Evolutionary conservation across 2,113 vertebrate genomes (phyloP).

Genomic region (Delphinapterus leucas): DNA sequence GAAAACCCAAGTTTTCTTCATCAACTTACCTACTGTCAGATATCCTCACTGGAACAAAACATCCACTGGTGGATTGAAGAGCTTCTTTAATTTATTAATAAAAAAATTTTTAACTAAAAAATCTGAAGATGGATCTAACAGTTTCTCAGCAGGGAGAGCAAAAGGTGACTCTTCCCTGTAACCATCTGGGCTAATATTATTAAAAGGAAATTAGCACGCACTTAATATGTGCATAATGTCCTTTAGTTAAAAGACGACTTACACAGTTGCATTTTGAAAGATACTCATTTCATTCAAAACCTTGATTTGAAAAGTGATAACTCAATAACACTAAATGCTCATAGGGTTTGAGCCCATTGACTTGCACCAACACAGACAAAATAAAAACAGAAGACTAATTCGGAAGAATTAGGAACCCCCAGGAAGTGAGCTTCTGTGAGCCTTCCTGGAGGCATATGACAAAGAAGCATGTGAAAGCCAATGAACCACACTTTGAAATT

Average conservation of each 20-base stretch:
- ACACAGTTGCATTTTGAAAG: not conserved
- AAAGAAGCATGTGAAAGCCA: not conserved
- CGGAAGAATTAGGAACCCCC: not conserved
- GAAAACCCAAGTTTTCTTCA: slow-evolving; percentile 27
- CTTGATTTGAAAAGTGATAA: not conserved
- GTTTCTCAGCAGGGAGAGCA: not conserved
- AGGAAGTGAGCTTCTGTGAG: not conserved
- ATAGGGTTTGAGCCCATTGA: not conserved
- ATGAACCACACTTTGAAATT: not conserved
- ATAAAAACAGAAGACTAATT: not conserved
- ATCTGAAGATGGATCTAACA: not conserved
- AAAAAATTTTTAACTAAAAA: not conserved
- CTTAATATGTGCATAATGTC: slow-evolving; percentile 11
- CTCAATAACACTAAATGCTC: not conserved
- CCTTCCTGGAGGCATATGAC: not conserved
- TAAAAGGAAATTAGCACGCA: not conserved
- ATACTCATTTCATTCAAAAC: not conserved
- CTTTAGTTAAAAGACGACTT: slow-evolving; percentile 19
- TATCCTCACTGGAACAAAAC: not conserved
- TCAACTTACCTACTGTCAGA: not conserved
- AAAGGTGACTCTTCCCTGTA: slow-evolving; percentile 44
- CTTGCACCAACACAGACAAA: not conserved
- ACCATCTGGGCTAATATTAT: slow-evolving; percentile 38
- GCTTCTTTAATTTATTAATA: not conserved
- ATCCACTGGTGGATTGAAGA: not conserved